A percentile compares a stretch with the other conserved stretches of the same genome.
Evolutionary conservation across 2,797 vertebrate species (phyloP).

Genomic region (Sarcophilus harrisii): DNA sequence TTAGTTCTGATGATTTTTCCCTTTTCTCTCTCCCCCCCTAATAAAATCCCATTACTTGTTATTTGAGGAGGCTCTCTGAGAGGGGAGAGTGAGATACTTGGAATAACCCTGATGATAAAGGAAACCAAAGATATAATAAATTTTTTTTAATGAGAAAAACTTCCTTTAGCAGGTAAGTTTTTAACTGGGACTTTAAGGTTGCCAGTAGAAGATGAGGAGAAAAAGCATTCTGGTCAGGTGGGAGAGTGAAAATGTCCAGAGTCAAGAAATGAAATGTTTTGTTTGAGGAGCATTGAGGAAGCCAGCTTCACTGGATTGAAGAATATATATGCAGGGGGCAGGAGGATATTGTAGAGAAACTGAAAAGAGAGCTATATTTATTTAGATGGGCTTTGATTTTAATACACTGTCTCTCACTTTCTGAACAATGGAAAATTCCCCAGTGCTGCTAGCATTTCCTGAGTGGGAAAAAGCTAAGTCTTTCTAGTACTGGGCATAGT

Average conservation of each 20-base stretch:
- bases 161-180: neutral
- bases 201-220: neutral
- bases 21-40: too few relatives aligned
- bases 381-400: neutral
- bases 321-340: neutral
- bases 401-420: neutral
- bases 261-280: neutral
- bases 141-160: neutral
- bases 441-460: neutral
- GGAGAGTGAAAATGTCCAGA: neutral
- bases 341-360: neutral
- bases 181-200: neutral
- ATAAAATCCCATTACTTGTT: neutral
- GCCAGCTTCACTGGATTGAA: neutral
- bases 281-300: neutral
- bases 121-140: neutral
- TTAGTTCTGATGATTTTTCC: neutral
- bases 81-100: neutral
- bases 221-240: neutral
- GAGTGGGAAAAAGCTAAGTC: neutral
- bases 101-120: neutral
- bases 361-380: neutral
- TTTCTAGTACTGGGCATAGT: neutral
- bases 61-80: neutral
- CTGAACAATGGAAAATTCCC: neutral